A percentile compares a stretch with the other conserved stretches of the same genome.
Conservation (phyloP, 2,888 invertebrate species). For the Megastigmus dorsalis region DNA sequence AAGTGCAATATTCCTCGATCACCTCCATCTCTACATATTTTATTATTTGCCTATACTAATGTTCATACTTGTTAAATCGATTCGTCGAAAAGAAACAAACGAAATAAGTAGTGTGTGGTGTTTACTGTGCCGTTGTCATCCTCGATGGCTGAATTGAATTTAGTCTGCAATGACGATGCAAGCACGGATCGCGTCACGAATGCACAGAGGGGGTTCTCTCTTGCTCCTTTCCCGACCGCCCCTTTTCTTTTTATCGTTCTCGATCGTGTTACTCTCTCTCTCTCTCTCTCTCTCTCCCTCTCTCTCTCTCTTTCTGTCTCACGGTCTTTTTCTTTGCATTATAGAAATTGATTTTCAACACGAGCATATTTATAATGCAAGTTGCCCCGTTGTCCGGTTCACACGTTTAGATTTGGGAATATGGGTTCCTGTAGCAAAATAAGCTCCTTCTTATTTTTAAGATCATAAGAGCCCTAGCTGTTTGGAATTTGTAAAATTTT, state of each 20-base stretch:
- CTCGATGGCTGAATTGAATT: not conserved
- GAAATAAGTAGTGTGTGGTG: not conserved
- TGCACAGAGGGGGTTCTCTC: not conserved
- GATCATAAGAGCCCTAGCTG: too few relatives aligned
- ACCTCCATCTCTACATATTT: constrained; percentile 7
- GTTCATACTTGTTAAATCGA: too few relatives aligned
- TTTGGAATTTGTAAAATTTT: too few relatives aligned
- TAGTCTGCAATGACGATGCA: constrained; percentile 26
- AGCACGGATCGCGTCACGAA: not conserved
- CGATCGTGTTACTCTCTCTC: not conserved
- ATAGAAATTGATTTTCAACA: not conserved
- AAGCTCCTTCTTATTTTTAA: too few relatives aligned
- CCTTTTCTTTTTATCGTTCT: not conserved
- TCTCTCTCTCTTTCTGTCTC: too few relatives aligned
- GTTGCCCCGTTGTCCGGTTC: not conserved
- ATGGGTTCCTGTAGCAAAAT: too few relatives aligned
- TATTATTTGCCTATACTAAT: not conserved
- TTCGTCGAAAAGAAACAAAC: not conserved
- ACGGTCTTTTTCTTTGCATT: not conserved
- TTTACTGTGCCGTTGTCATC: not conserved
- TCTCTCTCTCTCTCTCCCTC: not conserved
- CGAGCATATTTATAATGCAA: not conserved
- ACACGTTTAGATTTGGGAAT: not conserved
- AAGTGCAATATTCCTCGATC: too few relatives aligned
- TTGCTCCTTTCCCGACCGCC: not conserved